These are phyloP conservation scores for Excalfactoria chinensis DNA, from an alignment of 2,113 vertebrate genomes.

Conservation along the genomic window DNA sequence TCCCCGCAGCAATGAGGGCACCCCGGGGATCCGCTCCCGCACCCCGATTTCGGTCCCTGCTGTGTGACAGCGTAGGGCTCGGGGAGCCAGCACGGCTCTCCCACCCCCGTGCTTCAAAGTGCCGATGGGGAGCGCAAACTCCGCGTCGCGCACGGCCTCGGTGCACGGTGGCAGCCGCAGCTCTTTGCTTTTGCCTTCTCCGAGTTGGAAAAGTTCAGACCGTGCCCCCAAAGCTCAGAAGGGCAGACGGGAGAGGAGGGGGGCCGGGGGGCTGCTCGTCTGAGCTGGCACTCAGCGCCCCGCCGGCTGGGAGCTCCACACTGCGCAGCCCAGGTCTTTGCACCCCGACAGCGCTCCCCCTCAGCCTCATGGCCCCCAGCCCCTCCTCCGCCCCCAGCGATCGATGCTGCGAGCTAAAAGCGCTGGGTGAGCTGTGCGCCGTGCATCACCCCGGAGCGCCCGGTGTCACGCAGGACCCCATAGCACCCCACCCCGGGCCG, in stretches of 20 bases:
- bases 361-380: background rate
- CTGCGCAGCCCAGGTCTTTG: background rate
- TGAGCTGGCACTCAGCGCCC: background rate
- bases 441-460: background rate
- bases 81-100: background rate
- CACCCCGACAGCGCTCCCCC: background rate
- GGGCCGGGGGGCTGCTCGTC: too few relatives aligned
- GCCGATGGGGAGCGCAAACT: background rate
- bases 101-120: background rate
- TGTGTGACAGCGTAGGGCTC: background rate
- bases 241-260: accelerated
- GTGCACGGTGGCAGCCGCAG: background rate
- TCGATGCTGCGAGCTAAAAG: background rate
- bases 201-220: background rate
- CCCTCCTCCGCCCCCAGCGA: background rate
- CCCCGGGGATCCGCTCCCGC: accelerated
- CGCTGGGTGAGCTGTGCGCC: background rate
- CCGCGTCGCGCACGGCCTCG: background rate
- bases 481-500: background rate
- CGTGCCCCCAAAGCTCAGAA: background rate
- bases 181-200: background rate
- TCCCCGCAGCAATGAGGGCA: background rate
- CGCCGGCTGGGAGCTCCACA: background rate
- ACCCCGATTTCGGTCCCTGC: accelerated
- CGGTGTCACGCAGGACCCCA: background rate